Conservation (phyloP, 2,797 vertebrate species). For the Adelosebastes latens region DNA sequence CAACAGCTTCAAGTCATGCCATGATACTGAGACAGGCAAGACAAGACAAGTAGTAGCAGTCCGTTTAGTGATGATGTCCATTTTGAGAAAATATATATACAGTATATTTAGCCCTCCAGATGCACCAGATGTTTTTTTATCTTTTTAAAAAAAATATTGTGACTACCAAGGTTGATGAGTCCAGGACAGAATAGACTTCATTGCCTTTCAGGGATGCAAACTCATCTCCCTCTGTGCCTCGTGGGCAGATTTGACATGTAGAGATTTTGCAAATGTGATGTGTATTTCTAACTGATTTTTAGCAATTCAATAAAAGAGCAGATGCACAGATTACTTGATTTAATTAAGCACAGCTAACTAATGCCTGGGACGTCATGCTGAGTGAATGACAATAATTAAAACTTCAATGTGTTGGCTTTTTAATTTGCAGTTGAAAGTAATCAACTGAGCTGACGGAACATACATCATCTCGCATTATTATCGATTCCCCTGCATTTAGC, state of each 20-base stretch:
- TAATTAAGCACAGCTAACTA: neutral
- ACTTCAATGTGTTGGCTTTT: neutral
- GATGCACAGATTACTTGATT: neutral
- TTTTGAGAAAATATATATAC: too few species aligned
- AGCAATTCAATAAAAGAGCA: neutral
- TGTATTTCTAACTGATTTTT: neutral
- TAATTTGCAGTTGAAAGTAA: neutral
- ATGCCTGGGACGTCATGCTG: neutral
- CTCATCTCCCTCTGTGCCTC: neutral
- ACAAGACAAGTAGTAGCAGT: neutral
- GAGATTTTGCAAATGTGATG: neutral
- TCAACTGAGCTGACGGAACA: neutral
- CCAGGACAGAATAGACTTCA: neutral
- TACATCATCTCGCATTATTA: neutral
- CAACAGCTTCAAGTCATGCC: neutral
- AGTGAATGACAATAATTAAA: neutral
- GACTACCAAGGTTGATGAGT: neutral
- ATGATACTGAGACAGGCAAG: too few species aligned
- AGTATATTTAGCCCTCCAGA: neutral
- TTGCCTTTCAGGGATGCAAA: neutral
- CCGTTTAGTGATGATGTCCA: neutral
- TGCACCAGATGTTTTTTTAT: neutral
- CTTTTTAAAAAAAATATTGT: neutral
- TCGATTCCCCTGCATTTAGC: too few species aligned
- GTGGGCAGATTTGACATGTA: neutral